Conservation (phyloP, 2,888 invertebrate species). For the Cabera pusaria region DNA sequence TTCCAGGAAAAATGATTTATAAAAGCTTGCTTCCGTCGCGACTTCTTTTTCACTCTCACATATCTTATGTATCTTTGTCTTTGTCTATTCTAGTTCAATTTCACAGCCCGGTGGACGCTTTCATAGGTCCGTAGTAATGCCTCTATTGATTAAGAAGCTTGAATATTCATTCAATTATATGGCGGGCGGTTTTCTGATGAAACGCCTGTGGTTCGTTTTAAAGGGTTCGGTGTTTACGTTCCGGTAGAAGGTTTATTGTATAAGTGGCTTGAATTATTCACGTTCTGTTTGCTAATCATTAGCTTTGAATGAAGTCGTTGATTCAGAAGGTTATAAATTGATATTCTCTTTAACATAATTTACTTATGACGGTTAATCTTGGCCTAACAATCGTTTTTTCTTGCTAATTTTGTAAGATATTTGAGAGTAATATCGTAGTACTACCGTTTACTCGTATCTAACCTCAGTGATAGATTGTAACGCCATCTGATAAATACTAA, state of each 20-base stretch:
- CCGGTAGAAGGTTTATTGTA: slow-evolving; percentile 26
- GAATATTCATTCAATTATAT: slow-evolving; percentile 82
- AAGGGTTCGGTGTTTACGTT: slow-evolving; percentile 36
- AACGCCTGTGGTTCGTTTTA: slow-evolving; percentile 52
- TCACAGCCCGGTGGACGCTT: slow-evolving; percentile 76
- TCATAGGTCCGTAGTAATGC: slow-evolving; percentile 72
- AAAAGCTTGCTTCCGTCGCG: slow-evolving; percentile 58
- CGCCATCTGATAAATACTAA: too few species aligned
- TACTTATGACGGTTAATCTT: too few species aligned
- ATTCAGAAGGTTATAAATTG: not conserved
- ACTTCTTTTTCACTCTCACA: slow-evolving; percentile 45
- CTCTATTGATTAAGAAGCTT: slow-evolving; percentile 80
- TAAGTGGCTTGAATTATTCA: slow-evolving; percentile 28
- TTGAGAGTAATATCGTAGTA: too few species aligned
- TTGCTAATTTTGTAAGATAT: too few species aligned
- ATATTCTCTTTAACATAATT: too few species aligned
- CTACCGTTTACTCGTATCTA: too few species aligned
- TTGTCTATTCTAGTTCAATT: slow-evolving; percentile 73
- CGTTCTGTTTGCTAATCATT: slow-evolving; percentile 25
- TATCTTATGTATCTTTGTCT: slow-evolving; percentile 40
- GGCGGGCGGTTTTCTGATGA: slow-evolving; percentile 64
- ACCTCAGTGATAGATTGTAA: too few species aligned
- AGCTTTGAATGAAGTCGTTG: slow-evolving; percentile 16
- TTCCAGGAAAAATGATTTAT: slow-evolving; percentile 81
- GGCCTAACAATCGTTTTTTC: too few species aligned